Percentiles rank a stretch among this genome's conserved stretches.
Evolutionary conservation across 2,113 vertebrate genomes (phyloP).

Genomic region (Lontra canadensis): DNA sequence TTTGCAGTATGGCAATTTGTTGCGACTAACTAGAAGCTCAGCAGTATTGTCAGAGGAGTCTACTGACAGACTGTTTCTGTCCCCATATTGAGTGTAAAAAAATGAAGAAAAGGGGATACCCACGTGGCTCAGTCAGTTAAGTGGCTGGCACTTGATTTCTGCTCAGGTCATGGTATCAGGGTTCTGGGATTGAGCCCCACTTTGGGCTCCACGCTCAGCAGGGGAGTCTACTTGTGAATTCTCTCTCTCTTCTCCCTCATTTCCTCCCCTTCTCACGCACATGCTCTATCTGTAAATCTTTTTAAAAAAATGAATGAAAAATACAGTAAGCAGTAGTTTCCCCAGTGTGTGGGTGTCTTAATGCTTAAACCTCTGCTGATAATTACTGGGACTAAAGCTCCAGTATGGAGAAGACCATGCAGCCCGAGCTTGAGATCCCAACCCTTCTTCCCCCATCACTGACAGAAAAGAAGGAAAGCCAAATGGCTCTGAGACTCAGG

Average conservation of each 20-base stretch:
- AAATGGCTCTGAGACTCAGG: slow-evolving; percentile 50
- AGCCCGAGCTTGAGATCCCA: slow-evolving; percentile 54
- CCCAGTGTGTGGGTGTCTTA: neutral
- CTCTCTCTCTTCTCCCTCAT: neutral
- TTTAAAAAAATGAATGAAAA: neutral
- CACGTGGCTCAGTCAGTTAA: neutral
- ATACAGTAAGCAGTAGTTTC: neutral
- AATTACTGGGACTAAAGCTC: neutral
- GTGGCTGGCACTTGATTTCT: neutral
- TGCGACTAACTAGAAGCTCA: neutral
- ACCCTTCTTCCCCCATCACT: neutral
- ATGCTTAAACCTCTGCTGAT: slow-evolving; percentile 13
- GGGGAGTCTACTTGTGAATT: neutral
- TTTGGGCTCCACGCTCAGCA: neutral
- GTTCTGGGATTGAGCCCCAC: neutral
- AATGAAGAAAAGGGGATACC: neutral
- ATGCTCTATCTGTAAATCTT: neutral
- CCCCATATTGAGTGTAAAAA: neutral
- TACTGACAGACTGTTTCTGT: neutral
- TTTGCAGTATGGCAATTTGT: neutral
- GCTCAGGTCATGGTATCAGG: neutral
- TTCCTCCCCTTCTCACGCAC: neutral
- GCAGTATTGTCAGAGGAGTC: neutral
- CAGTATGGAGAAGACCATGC: neutral
- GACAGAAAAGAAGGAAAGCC: slow-evolving; percentile 59